Evolutionary conservation across 2,797 vertebrate genomes (phyloP).

Genomic region (Alexandromys oeconomus): DNA sequence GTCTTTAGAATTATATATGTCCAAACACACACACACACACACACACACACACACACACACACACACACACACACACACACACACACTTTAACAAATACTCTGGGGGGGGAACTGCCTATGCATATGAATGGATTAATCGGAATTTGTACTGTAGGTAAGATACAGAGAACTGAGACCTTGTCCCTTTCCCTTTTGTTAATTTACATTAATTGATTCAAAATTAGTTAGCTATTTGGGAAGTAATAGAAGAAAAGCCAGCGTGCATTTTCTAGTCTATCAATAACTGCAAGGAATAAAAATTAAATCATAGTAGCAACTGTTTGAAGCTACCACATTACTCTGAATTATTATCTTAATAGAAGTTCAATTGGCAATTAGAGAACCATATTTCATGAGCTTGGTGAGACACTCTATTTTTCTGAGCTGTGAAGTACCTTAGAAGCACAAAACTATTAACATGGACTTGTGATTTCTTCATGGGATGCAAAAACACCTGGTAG

Average conservation of each 20-base stretch:
- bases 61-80: too few relatives aligned
- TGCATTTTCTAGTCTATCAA: slow-evolving; percentile 55
- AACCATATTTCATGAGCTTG: slow-evolving; percentile 59
- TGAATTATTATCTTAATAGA: slow-evolving; percentile 71
- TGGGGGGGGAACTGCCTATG: not conserved
- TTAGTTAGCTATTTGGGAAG: slow-evolving; percentile 55
- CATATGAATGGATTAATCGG: not conserved
- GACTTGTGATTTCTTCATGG: not conserved
- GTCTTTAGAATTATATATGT: not conserved
- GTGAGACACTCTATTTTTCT: slow-evolving; percentile 24
- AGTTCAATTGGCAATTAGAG: slow-evolving; percentile 67
- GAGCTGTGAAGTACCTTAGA: not conserved
- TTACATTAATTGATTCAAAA: slow-evolving; percentile 66
- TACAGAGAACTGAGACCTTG: not conserved
- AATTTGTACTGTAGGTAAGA: not conserved
- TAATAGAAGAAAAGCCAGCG: slow-evolving; percentile 42
- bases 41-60: too few relatives aligned
- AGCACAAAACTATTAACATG: slow-evolving; percentile 12
- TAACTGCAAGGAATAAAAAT: slow-evolving; percentile 58
- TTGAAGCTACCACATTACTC: slow-evolving; percentile 64
- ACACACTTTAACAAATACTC: not conserved
- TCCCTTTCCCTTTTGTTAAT: slow-evolving; percentile 33
- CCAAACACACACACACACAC: too few relatives aligned
- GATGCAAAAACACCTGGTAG: not conserved
- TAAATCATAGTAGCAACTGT: slow-evolving; percentile 59